phyloP scores from a whole-genome alignment of 2,888 invertebrate species.

The Andricus quercusramuli region DNA sequence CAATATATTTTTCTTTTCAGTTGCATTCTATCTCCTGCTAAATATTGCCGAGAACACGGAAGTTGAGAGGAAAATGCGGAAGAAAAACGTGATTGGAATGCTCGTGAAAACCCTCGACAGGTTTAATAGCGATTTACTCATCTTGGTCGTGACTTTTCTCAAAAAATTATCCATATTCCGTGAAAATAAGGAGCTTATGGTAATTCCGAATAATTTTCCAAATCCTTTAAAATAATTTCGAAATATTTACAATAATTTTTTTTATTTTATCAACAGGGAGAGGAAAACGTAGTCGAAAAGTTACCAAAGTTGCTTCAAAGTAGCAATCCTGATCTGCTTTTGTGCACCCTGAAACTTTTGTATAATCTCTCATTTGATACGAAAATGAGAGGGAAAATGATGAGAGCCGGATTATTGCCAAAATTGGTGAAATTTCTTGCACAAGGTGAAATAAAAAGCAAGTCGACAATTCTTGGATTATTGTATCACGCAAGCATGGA shows the following conservation, averaged over 20 bases:
- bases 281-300: slow-evolving; percentile 90
- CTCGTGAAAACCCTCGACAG: slow-evolving; percentile 93
- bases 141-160: slow-evolving; percentile 94
- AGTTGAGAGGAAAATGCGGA: slow-evolving; percentile 98
- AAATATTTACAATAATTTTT: not conserved
- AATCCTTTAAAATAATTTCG: not conserved
- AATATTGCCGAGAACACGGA: slow-evolving; percentile 97
- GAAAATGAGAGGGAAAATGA: slow-evolving; percentile 92
- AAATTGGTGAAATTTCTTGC: slow-evolving; percentile 91
- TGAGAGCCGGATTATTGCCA: slow-evolving; percentile 92
- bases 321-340: slow-evolving; percentile 85
- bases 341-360: slow-evolving; percentile 91
- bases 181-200: slow-evolving; percentile 97
- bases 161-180: slow-evolving; percentile 96
- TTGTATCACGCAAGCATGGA: slow-evolving; percentile 97
- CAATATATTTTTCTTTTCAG: slow-evolving; percentile 77
- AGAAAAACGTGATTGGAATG: slow-evolving; percentile 93
- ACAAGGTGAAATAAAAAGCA: slow-evolving; percentile 89
- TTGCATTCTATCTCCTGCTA: slow-evolving; percentile 94
- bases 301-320: slow-evolving; percentile 87
- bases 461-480: slow-evolving; percentile 88
- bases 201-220: slow-evolving; percentile 61
- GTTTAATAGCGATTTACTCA: slow-evolving; percentile 92
- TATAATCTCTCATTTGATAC: slow-evolving; percentile 98
- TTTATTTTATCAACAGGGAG: slow-evolving; percentile 78